Conservation (phyloP, 64 coral and sea anemone species). For the Anthopleura sola region DNA sequence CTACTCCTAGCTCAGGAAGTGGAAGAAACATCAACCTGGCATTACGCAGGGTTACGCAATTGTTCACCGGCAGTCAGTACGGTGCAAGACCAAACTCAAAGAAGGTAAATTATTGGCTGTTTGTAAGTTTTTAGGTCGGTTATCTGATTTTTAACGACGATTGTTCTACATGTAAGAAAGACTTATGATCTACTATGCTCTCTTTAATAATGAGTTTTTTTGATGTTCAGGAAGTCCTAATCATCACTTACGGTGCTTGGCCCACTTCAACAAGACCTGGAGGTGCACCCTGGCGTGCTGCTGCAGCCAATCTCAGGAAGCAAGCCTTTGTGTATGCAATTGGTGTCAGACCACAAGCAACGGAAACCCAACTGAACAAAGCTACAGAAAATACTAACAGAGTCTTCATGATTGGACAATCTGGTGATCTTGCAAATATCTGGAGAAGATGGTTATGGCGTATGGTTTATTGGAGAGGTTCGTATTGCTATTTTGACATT, state of each 20-base stretch:
- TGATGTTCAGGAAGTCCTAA: background rate
- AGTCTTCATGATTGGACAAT: constrained; percentile 5
- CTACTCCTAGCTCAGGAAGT: constrained; percentile 13
- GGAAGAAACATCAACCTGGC: constrained; percentile 24
- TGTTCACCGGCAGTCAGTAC: background rate
- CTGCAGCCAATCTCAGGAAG: background rate
- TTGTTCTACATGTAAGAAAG: too few species aligned
- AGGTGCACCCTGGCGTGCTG: background rate
- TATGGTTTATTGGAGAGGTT: constrained; percentile 14
- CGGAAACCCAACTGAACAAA: background rate
- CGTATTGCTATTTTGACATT: background rate
- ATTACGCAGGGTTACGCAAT: background rate
- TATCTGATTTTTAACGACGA: too few species aligned
- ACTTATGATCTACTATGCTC: too few species aligned
- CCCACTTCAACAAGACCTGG: background rate
- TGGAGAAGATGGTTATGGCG: too few species aligned
- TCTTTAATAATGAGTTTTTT: too few species aligned
- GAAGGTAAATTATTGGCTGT: constrained; percentile 17
- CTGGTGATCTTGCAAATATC: background rate
- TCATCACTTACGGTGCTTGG: constrained; percentile 10
- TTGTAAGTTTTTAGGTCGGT: too few species aligned
- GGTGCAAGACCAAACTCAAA: background rate
- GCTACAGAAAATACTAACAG: background rate
- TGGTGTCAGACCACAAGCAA: constrained; percentile 16
- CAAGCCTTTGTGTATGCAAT: background rate